Evolutionary conservation across 2,113 vertebrate species (phyloP).

Genomic region (Scytalopus superciliaris): DNA sequence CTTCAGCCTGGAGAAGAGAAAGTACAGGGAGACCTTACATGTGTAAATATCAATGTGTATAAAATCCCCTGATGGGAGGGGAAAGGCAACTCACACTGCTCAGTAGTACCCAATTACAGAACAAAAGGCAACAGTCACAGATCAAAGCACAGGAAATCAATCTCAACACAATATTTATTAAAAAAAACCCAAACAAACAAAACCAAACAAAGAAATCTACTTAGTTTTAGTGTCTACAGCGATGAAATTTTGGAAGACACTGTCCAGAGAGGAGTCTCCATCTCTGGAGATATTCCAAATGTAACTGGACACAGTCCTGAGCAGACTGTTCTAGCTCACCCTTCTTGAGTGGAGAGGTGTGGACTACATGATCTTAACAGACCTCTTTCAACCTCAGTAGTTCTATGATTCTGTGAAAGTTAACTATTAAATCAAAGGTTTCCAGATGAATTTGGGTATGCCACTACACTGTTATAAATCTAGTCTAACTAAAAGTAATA

Average conservation of each 20-base stretch:
- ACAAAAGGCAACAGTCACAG: not conserved
- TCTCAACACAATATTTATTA: not conserved
- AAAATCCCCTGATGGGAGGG: not conserved
- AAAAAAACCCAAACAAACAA: too few relatives aligned
- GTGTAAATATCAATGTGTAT: not conserved
- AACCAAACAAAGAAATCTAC: not conserved
- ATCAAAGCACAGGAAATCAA: not conserved
- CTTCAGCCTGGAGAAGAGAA: not conserved
- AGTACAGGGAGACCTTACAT: not conserved
- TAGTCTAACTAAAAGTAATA: not conserved
- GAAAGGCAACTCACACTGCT: not conserved
- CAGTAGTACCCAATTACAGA: not conserved
- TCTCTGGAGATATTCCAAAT: not conserved
- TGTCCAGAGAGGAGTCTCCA: not conserved
- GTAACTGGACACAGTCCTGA: not conserved
- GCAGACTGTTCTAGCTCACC: not conserved
- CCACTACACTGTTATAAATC: not conserved
- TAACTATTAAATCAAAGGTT: not conserved
- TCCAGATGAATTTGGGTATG: not conserved
- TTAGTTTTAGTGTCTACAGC: not conserved
- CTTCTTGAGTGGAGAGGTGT: not conserved
- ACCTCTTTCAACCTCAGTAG: not conserved
- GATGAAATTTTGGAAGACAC: not conserved
- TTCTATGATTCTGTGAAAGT: not conserved
- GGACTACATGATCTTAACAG: not conserved